These are phyloP conservation scores for Bradypodion pumilum DNA, from an alignment of 2,797 vertebrate genomes.

Conservation along the genomic window DNA sequence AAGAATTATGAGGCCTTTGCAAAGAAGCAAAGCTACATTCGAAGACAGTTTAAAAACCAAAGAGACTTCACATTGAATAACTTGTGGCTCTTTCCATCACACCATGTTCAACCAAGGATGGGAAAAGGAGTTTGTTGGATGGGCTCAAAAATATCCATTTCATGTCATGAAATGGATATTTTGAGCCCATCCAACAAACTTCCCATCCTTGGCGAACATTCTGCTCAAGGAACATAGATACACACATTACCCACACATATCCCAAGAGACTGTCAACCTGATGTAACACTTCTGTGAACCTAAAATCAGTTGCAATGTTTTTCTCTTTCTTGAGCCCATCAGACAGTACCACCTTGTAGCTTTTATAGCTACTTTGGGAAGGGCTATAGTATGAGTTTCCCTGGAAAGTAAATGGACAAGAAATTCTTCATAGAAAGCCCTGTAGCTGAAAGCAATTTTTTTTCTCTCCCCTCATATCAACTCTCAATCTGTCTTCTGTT, in stretches of 20 bases:
- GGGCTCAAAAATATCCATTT: too few relatives aligned
- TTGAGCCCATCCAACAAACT: too few relatives aligned
- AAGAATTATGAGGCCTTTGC: too few relatives aligned
- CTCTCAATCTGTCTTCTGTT: constrained; percentile 11
- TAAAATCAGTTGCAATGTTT: background rate
- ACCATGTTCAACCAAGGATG: too few relatives aligned
- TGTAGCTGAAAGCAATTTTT: background rate
- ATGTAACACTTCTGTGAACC: background rate
- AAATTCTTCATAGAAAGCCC: background rate
- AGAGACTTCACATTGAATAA: too few relatives aligned
- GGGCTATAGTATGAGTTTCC: background rate
- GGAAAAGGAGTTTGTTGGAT: too few relatives aligned
- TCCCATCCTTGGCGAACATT: background rate
- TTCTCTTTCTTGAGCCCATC: background rate
- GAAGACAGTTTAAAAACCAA: too few relatives aligned
- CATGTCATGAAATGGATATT: too few relatives aligned
- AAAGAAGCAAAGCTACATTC: too few relatives aligned
- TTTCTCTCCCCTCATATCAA: background rate
- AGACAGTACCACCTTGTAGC: background rate
- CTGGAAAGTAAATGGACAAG: background rate
- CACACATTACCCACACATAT: background rate
- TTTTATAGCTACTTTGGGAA: background rate
- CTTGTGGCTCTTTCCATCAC: too few relatives aligned
- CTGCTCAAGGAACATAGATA: background rate
- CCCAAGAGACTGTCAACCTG: background rate